These are phyloP conservation scores for Argyresthia goedartella DNA, from an alignment of 2,888 invertebrate species.

Conservation along the genomic window DNA sequence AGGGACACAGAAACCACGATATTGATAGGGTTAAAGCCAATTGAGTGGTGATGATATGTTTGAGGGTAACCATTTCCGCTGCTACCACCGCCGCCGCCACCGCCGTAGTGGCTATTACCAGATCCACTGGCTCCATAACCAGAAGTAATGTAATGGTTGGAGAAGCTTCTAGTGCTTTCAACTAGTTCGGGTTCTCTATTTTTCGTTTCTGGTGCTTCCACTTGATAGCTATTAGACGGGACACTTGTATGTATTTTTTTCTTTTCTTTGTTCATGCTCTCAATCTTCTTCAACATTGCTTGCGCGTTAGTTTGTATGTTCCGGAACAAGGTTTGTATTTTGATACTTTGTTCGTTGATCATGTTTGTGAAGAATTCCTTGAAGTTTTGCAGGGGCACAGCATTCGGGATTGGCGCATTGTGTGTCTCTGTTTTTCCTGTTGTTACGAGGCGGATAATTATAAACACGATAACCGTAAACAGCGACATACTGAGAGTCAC, in stretches of 20 bases:
- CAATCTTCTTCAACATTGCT: constrained; percentile 42
- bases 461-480: constrained; percentile 32
- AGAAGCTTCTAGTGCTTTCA: constrained; percentile 36
- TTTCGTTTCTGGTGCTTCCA: constrained; percentile 37
- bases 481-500: constrained; percentile 44
- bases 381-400: constrained; percentile 33
- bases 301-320: constrained; percentile 53
- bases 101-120: background rate
- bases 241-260: background rate
- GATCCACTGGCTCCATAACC: constrained; percentile 40
- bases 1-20: constrained; percentile 60
- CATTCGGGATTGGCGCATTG: constrained; percentile 19
- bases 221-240: constrained; percentile 20
- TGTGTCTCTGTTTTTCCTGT: constrained; percentile 32
- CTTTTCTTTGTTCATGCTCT: constrained; percentile 30
- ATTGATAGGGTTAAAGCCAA: constrained; percentile 65
- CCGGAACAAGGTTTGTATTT: constrained; percentile 43
- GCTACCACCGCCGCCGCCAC: background rate
- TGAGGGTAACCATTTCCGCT: background rate
- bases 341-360: constrained; percentile 51
- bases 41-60: constrained; percentile 60
- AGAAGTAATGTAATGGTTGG: constrained; percentile 35
- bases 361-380: constrained; percentile 43
- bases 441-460: constrained; percentile 33
- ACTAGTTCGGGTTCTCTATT: constrained; percentile 18